phyloP scores from a whole-genome alignment of 1,140 invertebrate species.

The Dendroctonus valens region DNA sequence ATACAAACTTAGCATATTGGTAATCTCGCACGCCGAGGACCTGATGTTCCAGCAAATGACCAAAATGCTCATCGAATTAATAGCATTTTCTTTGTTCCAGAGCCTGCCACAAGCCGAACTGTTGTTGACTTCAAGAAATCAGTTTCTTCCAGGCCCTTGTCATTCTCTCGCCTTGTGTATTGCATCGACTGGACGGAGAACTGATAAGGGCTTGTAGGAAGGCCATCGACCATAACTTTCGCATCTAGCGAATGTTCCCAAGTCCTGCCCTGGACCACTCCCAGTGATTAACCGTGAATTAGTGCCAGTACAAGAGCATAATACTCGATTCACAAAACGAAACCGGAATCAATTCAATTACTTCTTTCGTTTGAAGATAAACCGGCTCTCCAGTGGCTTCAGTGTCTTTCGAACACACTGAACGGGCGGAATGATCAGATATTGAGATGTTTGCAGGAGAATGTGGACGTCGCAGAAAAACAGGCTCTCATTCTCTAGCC shows the following conservation, averaged over 20 bases:
- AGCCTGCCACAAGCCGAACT: no score
- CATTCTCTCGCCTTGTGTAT: slow-evolving; percentile 71
- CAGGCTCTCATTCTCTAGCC: slow-evolving; percentile 33
- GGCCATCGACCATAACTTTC: slow-evolving; percentile 41
- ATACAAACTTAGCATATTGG: no score
- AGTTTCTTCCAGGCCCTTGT: slow-evolving; percentile 60
- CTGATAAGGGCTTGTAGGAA: slow-evolving; percentile 71
- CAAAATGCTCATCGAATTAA: no score
- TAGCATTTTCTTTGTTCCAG: no score
- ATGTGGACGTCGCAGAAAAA: slow-evolving; percentile 8
- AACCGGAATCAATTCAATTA: slow-evolving; percentile 5
- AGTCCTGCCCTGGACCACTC: no score
- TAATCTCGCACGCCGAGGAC: no score
- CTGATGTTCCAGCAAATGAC: no score
- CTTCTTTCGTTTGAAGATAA: slow-evolving; percentile 2
- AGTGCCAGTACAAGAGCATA: neutral
- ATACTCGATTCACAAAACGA: neutral
- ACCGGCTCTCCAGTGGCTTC: neutral
- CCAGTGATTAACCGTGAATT: neutral
- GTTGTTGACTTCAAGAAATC: no score
- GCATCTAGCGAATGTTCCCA: no score
- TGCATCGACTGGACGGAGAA: slow-evolving; percentile 70
- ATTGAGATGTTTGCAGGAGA: neutral
- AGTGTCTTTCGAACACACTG: slow-evolving; percentile 1
- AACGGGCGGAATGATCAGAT: no score